Evolutionary conservation across 2,888 invertebrate species (phyloP).

Genomic region (Rapana venosa): DNA sequence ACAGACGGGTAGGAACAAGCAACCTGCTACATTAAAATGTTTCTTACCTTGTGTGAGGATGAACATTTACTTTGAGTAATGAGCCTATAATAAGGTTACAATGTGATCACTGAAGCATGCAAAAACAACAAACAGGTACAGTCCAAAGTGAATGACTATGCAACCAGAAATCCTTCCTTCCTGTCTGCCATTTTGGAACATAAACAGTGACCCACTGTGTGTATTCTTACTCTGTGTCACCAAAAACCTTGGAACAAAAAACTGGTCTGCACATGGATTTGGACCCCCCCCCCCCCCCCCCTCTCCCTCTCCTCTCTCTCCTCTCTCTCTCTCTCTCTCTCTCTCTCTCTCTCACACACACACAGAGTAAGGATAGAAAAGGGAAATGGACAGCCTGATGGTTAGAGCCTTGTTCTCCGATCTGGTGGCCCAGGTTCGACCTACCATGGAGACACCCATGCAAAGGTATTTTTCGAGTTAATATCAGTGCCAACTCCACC

Average conservation of each 20-base stretch:
- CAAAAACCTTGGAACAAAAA: not conserved
- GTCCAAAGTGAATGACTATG: slow-evolving; percentile 37
- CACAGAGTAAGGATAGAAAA: too few relatives aligned
- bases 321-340: not conserved
- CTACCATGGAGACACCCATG: too few relatives aligned
- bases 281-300: not conserved
- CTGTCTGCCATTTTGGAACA: slow-evolving; percentile 50
- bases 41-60: not conserved
- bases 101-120: slow-evolving; percentile 7
- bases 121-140: slow-evolving; percentile 28
- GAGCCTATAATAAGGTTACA: not conserved
- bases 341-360: not conserved
- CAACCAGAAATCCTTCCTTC: slow-evolving; percentile 23
- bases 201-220: slow-evolving; percentile 40
- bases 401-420: too few relatives aligned
- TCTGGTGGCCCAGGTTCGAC: too few relatives aligned
- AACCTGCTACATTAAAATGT: not conserved
- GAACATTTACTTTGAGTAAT: not conserved
- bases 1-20: not conserved
- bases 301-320: not conserved
- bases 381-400: too few relatives aligned
- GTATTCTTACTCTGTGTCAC: slow-evolving; percentile 38
- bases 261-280: not conserved
- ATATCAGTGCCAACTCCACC: too few relatives aligned
- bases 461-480: too few relatives aligned